phyloP scores from a whole-genome alignment of 2,113 vertebrate genomes.

The Benitochromis conjunctus region DNA sequence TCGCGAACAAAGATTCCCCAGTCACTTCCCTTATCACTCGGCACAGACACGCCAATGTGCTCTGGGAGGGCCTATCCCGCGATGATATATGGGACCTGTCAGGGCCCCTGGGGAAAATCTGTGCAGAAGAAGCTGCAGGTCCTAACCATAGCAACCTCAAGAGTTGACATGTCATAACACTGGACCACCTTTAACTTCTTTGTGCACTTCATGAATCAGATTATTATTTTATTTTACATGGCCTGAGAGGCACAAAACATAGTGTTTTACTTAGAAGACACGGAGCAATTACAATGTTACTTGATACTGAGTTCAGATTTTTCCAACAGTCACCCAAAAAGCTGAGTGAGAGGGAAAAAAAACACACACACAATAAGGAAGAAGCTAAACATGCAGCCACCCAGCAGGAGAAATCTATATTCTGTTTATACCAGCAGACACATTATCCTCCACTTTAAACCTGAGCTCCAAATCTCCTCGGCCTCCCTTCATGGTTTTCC shows the following conservation, averaged over 20 bases:
- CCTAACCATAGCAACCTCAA: conserved; percentile 35
- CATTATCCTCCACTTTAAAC: conserved; percentile 11
- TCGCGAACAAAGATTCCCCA: background rate
- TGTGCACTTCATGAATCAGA: background rate
- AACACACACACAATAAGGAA: background rate
- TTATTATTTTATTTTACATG: background rate
- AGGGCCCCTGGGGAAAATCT: conserved; percentile 36
- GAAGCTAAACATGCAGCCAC: background rate
- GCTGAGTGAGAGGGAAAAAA: background rate
- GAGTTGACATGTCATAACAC: conserved; percentile 54
- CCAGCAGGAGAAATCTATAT: background rate
- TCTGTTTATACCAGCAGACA: background rate
- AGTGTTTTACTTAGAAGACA: background rate
- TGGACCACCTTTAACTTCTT: conserved; percentile 16
- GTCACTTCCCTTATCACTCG: conserved; percentile 47
- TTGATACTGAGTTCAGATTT: background rate
- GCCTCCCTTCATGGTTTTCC: background rate
- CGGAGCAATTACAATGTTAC: background rate
- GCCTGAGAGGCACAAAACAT: background rate
- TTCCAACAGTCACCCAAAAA: background rate
- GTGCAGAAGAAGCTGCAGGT: conserved; percentile 49
- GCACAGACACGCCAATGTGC: conserved; percentile 34
- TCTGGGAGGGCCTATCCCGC: conserved; percentile 11
- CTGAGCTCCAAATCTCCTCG: background rate
- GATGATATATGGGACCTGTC: conserved; percentile 66